Conservation (phyloP, 1,140 invertebrate species). For the Pemphigus obesinymphae region DNA sequence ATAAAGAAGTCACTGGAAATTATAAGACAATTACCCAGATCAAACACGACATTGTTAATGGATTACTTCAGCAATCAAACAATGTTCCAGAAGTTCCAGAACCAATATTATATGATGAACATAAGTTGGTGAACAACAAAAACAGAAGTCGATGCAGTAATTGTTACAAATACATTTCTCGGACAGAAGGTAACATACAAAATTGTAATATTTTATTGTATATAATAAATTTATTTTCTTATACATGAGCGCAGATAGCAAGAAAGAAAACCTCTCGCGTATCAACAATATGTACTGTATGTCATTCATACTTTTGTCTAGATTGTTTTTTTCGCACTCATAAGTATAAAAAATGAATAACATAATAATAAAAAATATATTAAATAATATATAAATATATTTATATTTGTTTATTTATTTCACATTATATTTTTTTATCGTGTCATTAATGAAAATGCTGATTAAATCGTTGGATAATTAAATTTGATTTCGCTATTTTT, state of each 20-base stretch:
- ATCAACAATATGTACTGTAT: not conserved
- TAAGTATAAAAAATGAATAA: not conserved
- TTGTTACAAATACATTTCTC: not conserved
- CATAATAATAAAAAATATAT: too few species aligned
- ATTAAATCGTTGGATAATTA: too few species aligned
- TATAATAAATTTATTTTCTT: not conserved
- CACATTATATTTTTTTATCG: too few species aligned
- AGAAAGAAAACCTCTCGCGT: not conserved
- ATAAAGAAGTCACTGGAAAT: not conserved
- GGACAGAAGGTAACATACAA: not conserved
- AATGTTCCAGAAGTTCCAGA: not conserved
- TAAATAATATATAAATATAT: too few species aligned
- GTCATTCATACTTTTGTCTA: not conserved
- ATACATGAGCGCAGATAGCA: not conserved
- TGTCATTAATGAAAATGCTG: too few species aligned
- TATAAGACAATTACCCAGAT: constrained; percentile 19
- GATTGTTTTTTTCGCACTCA: not conserved
- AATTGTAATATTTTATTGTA: not conserved
- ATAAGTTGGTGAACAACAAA: not conserved
- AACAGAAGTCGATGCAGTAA: not conserved
- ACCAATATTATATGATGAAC: not conserved
- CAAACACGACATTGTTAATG: constrained; percentile 3
- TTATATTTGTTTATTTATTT: too few species aligned
- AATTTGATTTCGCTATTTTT: too few species aligned
- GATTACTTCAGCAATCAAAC: constrained; percentile 2